Percentiles rank a stretch among this genome's conserved stretches.
Evolutionary conservation across 2,797 vertebrate genomes (phyloP).

Genomic region (Oreonectes daqikongensis): DNA sequence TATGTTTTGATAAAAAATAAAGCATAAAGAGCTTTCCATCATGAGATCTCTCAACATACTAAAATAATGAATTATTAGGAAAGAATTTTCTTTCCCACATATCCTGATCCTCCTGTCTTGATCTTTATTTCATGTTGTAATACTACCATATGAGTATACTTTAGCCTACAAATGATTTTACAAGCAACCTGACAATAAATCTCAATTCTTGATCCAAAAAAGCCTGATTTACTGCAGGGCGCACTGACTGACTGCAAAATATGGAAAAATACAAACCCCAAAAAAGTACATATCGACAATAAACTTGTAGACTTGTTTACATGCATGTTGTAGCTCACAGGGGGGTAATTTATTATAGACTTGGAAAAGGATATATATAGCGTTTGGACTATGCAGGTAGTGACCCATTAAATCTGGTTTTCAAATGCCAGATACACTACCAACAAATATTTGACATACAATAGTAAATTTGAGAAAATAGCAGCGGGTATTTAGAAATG

Average conservation of each 20-base stretch:
- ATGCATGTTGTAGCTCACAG: conserved; percentile 47
- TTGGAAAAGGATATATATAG: not conserved
- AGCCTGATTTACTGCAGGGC: conserved; percentile 66
- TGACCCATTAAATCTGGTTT: conserved; percentile 20
- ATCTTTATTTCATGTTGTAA: conserved; percentile 41
- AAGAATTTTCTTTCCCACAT: conserved; percentile 4
- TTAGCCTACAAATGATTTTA: conserved; percentile 54
- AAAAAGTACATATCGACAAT: conserved; percentile 53
- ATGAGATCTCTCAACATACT: conserved; percentile 5
- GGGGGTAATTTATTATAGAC: not conserved
- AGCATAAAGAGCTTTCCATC: conserved; percentile 7
- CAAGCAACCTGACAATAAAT: conserved; percentile 61
- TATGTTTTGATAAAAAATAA: conserved; percentile 5
- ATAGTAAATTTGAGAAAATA: too few relatives aligned
- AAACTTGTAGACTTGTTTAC: conserved; percentile 57
- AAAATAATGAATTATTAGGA: conserved; percentile 14
- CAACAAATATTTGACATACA: not conserved
- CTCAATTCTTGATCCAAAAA: conserved; percentile 49
- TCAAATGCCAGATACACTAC: not conserved
- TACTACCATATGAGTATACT: conserved; percentile 48
- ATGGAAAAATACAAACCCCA: conserved; percentile 69
- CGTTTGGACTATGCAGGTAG: not conserved
- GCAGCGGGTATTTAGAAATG: too few relatives aligned
- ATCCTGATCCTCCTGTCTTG: conserved; percentile 15
- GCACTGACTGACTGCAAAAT: conserved; percentile 51